A percentile compares a stretch with the other conserved stretches of the same genome.
These are phyloP conservation scores for Patagioenas fasciata DNA, from an alignment of 2,113 vertebrate species.

Conservation along the genomic window DNA sequence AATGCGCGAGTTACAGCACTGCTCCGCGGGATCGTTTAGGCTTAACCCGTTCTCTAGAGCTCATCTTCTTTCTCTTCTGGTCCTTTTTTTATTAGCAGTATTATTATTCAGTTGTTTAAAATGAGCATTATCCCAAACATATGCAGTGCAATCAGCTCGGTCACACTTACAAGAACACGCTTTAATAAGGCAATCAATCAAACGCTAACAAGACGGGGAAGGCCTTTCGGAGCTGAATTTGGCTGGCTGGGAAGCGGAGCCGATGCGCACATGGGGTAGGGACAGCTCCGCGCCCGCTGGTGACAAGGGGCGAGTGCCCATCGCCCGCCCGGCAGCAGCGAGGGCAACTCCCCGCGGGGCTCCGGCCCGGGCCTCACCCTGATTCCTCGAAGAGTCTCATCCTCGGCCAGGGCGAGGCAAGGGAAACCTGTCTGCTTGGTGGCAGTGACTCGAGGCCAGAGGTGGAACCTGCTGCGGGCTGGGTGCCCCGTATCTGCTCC, in stretches of 20 bases:
- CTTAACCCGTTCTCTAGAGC: conserved; percentile 68
- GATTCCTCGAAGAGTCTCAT: background rate
- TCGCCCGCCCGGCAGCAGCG: background rate
- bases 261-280: background rate
- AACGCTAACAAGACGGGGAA: conserved; percentile 76
- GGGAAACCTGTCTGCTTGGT: background rate
- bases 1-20: conserved; percentile 70
- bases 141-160: conserved; percentile 98
- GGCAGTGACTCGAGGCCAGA: background rate
- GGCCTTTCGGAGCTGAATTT: conserved; percentile 41
- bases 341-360: background rate
- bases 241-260: conserved; percentile 37
- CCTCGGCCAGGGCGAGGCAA: background rate
- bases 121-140: conserved; percentile 98
- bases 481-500: background rate
- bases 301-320: background rate
- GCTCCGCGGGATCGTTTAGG: conserved; percentile 70
- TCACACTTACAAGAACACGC: conserved; percentile 99
- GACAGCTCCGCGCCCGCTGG: background rate
- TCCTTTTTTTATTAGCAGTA: conserved; percentile 53
- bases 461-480: background rate
- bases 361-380: background rate
- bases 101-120: conserved; percentile 89
- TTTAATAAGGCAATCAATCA: conserved; percentile 99
- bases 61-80: conserved; percentile 68